Conservation (phyloP, 2,797 vertebrate genomes). For the Neomorphus geoffroyi region DNA sequence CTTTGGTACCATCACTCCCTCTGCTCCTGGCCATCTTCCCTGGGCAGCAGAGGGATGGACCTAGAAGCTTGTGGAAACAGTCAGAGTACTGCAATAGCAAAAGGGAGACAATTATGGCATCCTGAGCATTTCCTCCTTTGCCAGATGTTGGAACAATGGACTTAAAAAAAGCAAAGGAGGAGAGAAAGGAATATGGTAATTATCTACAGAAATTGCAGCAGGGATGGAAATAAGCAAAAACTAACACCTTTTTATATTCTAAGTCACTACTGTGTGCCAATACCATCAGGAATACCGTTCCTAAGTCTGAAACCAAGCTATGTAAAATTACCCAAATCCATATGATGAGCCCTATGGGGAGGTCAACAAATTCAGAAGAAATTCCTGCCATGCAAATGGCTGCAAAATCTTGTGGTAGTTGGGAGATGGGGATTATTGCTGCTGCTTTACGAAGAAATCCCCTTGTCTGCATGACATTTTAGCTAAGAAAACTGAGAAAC, state of each 20-base stretch:
- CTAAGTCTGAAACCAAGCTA: not conserved
- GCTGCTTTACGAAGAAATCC: not conserved
- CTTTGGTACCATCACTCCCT: not conserved
- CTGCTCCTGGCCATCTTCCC: not conserved
- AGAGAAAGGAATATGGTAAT: not conserved
- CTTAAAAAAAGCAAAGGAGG: not conserved
- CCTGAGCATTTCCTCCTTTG: accelerated
- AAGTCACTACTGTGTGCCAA: not conserved
- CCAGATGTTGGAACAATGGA: not conserved
- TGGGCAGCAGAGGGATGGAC: not conserved
- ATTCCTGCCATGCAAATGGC: not conserved
- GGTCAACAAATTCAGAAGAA: not conserved
- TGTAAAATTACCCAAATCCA: not conserved
- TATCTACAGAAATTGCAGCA: not conserved
- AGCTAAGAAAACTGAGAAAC: not conserved
- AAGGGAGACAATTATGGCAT: not conserved
- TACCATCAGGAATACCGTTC: not conserved
- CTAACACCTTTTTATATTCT: not conserved
- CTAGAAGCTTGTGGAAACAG: not conserved
- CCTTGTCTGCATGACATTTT: not conserved
- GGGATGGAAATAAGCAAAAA: not conserved
- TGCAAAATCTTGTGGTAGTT: not conserved
- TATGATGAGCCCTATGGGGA: not conserved
- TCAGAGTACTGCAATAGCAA: not conserved
- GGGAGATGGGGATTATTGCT: not conserved